Conservation (phyloP, 2,888 invertebrate genomes). For the Dexiosoma caninum region DNA sequence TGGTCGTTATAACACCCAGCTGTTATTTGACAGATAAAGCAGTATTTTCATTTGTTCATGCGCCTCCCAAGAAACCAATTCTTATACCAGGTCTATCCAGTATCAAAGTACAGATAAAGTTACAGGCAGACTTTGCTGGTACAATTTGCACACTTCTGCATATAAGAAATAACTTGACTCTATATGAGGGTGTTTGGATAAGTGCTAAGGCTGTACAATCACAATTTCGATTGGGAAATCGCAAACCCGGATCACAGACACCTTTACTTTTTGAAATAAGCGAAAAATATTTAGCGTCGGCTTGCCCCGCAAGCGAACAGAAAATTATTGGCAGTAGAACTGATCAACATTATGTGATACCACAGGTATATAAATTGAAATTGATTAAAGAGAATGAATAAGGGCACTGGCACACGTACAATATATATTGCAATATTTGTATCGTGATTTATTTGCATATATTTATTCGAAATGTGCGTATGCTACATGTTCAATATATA, state of each 20-base stretch:
- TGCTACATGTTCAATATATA: too few relatives aligned
- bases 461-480: too few relatives aligned
- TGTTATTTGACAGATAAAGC: constrained; percentile 74
- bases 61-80: constrained; percentile 66
- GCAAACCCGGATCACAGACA: constrained; percentile 86
- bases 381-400: too few relatives aligned
- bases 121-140: constrained; percentile 71
- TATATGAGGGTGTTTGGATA: constrained; percentile 90
- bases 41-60: constrained; percentile 73
- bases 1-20: constrained; percentile 73
- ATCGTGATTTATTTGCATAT: too few relatives aligned
- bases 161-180: constrained; percentile 93
- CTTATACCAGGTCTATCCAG: constrained; percentile 70
- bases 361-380: constrained; percentile 68
- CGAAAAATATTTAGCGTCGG: constrained; percentile 78
- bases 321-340: neutral
- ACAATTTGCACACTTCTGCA: constrained; percentile 76
- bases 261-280: constrained; percentile 89
- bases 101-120: constrained; percentile 72
- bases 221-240: constrained; percentile 91
- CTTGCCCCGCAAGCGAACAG: constrained; percentile 14
- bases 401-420: too few relatives aligned
- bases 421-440: too few relatives aligned
- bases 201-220: constrained; percentile 91
- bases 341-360: neutral